Conservation (phyloP, 1,140 invertebrate species). For the Theocolax elegans region DNA sequence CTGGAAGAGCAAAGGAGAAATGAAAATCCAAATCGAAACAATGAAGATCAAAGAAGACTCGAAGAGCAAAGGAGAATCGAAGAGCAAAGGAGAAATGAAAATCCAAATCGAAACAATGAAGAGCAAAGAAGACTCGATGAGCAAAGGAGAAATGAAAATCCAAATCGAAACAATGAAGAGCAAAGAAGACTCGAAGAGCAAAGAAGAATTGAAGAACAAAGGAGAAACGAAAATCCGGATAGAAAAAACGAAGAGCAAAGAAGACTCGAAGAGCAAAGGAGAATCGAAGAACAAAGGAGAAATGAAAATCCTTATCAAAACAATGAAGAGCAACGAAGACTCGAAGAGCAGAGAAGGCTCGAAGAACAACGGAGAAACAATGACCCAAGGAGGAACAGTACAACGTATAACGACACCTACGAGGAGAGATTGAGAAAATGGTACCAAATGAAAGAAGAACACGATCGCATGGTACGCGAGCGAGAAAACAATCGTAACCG, state of each 20-base stretch:
- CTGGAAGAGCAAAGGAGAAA: no score
- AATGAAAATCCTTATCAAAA: background rate
- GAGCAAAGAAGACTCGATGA: no score
- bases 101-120: no score
- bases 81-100: no score
- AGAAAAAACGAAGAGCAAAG: no score
- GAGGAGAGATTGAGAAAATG: conserved; percentile 13
- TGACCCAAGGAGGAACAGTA: background rate
- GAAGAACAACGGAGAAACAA: background rate
- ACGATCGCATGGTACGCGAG: conserved; percentile 5
- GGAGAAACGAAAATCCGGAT: no score
- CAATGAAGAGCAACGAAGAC: background rate
- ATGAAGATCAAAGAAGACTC: no score
- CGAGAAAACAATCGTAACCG: background rate
- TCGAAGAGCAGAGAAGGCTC: no score
- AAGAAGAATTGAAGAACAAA: background rate
- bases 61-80: no score
- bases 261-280: no score
- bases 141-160: no score
- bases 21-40: no score
- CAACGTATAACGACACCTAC: conserved; percentile 1
- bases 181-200: background rate
- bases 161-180: background rate
- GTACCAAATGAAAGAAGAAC: conserved; percentile 3
- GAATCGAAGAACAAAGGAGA: background rate